These are phyloP conservation scores for Manduca sexta DNA, from an alignment of 1,140 invertebrate genomes.

Conservation along the genomic window DNA sequence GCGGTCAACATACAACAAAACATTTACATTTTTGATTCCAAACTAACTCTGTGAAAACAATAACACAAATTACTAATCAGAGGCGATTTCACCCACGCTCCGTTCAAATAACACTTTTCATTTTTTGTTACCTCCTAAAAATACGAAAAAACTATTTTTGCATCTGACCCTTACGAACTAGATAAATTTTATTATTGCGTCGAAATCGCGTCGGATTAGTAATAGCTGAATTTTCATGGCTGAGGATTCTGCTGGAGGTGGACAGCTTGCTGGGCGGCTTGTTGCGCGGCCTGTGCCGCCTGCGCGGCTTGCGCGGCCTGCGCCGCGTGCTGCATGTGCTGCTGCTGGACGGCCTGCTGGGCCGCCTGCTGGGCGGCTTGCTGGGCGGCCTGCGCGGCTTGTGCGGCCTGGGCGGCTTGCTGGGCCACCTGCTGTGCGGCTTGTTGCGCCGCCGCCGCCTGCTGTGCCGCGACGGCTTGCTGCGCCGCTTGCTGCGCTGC, in stretches of 20 bases:
- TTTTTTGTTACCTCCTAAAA: conserved; percentile 20
- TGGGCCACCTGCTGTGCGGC: conserved; percentile 39
- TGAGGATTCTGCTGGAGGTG: conserved; percentile 69
- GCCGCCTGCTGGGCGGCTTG: conserved; percentile 40
- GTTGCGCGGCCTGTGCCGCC: conserved; percentile 47
- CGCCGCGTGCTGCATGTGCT: conserved; percentile 32
- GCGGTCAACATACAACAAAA: conserved; percentile 21
- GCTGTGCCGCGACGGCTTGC: conserved; percentile 32
- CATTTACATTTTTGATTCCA: conserved; percentile 10
- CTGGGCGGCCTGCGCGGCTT: conserved; percentile 42
- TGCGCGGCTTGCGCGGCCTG: conserved; percentile 35
- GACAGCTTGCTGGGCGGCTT: conserved; percentile 66
- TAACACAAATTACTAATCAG: conserved; percentile 56
- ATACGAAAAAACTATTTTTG: conserved; percentile 21
- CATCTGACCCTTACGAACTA: conserved; percentile 6
- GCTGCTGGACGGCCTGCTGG: conserved; percentile 32
- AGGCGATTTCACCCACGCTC: conserved; percentile 58
- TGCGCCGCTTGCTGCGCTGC: conserved; percentile 36
- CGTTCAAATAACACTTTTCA: conserved; percentile 5
- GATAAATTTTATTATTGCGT: conserved; percentile 13
- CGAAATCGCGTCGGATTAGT: conserved; percentile 73
- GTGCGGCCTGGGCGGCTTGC: conserved; percentile 42
- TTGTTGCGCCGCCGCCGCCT: conserved; percentile 43
- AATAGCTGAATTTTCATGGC: conserved; percentile 74
- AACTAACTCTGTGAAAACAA: conserved; percentile 9